These are phyloP conservation scores for Rhingia rostrata DNA, from an alignment of 2,888 invertebrate species.

Conservation along the genomic window DNA sequence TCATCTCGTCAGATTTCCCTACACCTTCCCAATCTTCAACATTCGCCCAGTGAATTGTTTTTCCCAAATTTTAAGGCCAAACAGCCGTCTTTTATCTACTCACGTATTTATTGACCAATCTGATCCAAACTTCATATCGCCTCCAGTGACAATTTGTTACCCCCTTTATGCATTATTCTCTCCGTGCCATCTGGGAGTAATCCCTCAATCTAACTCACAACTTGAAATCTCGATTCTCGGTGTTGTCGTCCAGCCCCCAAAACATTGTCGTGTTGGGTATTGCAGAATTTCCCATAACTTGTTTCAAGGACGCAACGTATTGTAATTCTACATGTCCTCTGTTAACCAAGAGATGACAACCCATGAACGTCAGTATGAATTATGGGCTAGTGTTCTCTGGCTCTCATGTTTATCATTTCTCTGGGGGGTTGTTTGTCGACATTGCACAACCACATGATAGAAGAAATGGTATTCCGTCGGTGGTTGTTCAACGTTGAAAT, in stretches of 20 bases:
- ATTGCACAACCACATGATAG: neutral
- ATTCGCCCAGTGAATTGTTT: too few species aligned
- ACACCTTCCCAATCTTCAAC: too few species aligned
- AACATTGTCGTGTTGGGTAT: conserved; percentile 60
- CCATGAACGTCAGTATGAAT: conserved; percentile 52
- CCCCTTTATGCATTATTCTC: too few species aligned
- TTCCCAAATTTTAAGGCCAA: too few species aligned
- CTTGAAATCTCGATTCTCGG: conserved; percentile 39
- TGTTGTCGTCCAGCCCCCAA: conserved; percentile 14
- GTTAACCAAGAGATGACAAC: conserved; percentile 58
- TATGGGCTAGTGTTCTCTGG: conserved; percentile 37
- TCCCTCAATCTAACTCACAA: conserved; percentile 29
- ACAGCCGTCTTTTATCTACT: too few species aligned
- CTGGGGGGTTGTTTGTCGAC: conserved; percentile 25
- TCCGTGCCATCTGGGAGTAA: conserved; percentile 42
- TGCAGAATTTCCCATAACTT: conserved; percentile 50
- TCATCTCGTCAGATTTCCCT: too few species aligned
- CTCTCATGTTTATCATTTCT: conserved; percentile 34
- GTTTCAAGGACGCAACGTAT: conserved; percentile 59
- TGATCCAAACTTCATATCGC: too few species aligned
- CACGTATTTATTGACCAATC: too few species aligned
- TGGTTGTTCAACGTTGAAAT: neutral
- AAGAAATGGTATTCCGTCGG: neutral
- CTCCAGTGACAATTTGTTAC: too few species aligned
- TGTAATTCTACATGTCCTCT: conserved; percentile 46